These are phyloP conservation scores for Oreochromis grahami DNA, from an alignment of 2,797 vertebrate species.

Conservation along the genomic window DNA sequence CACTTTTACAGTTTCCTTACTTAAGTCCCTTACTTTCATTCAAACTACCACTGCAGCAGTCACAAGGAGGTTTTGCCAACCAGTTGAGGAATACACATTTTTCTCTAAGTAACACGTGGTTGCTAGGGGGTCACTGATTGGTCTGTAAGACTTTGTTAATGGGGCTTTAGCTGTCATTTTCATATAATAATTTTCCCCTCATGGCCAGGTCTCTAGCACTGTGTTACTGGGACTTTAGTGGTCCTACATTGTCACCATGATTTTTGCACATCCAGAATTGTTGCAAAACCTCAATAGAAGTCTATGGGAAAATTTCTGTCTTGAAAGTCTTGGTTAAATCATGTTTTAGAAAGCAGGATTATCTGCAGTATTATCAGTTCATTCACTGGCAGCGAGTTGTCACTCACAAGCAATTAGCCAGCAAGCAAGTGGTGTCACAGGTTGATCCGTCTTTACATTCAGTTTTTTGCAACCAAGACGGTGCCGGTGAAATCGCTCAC, in stretches of 20 bases:
- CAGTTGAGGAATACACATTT: background rate
- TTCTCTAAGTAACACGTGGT: background rate
- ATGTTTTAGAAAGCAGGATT: background rate
- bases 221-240: background rate
- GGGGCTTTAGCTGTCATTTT: background rate
- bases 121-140: background rate
- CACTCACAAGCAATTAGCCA: background rate
- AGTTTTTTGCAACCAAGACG: background rate
- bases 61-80: background rate
- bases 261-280: background rate
- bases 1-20: background rate
- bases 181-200: background rate
- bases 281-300: background rate
- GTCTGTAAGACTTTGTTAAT: background rate
- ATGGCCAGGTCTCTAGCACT: background rate
- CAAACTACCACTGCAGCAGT: background rate
- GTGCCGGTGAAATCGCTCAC: background rate
- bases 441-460: background rate
- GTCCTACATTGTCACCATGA: background rate
- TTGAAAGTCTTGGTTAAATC: background rate
- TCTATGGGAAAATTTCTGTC: background rate
- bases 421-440: background rate
- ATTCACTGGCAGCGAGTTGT: background rate
- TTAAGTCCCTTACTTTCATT: background rate
- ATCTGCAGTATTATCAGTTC: background rate